phyloP scores from a whole-genome alignment of 2,797 vertebrate species.

The Characodon lateralis region DNA sequence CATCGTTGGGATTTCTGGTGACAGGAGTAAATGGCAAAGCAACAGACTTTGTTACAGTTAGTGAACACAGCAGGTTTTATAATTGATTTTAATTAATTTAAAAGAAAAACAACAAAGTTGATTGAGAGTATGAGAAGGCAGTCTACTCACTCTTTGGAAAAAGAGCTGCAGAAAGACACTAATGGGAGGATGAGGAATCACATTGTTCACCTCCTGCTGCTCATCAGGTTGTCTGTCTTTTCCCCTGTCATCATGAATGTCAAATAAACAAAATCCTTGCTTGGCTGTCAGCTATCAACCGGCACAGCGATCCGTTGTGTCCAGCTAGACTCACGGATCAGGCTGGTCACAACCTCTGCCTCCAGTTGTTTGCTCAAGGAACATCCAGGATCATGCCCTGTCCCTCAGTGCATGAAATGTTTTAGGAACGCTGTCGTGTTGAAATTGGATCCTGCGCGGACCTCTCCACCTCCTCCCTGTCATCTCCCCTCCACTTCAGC shows the following conservation, averaged over 20 bases:
- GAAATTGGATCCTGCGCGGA: constrained; percentile 72
- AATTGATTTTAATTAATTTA: not conserved
- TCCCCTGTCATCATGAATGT: constrained; percentile 55
- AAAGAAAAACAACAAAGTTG: constrained; percentile 12
- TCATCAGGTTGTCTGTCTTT: constrained; percentile 43
- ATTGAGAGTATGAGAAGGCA: constrained; percentile 24
- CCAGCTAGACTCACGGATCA: constrained; percentile 18
- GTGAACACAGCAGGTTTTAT: constrained; percentile 2
- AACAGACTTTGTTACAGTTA: constrained; percentile 3
- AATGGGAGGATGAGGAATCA: constrained; percentile 57
- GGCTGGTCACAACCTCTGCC: constrained; percentile 22
- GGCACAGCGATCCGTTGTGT: constrained; percentile 16
- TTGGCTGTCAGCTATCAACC: constrained; percentile 20
- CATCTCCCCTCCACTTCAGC: constrained; percentile 65
- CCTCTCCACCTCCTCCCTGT: constrained; percentile 61
- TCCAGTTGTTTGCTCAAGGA: constrained; percentile 53
- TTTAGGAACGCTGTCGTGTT: constrained; percentile 76
- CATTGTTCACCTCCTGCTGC: constrained; percentile 56
- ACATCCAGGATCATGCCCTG: constrained; percentile 46
- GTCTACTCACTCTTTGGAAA: constrained; percentile 65
- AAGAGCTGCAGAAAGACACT: constrained; percentile 51
- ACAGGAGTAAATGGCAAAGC: not conserved
- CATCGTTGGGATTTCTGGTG: constrained; percentile 31
- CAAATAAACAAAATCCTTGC: constrained; percentile 30
- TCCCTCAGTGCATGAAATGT: constrained; percentile 59